Evolutionary conservation across 2,888 invertebrate genomes (phyloP), one percentile per base, ranked within the genome.

Genomic region (Laothoe populi): DNA sequence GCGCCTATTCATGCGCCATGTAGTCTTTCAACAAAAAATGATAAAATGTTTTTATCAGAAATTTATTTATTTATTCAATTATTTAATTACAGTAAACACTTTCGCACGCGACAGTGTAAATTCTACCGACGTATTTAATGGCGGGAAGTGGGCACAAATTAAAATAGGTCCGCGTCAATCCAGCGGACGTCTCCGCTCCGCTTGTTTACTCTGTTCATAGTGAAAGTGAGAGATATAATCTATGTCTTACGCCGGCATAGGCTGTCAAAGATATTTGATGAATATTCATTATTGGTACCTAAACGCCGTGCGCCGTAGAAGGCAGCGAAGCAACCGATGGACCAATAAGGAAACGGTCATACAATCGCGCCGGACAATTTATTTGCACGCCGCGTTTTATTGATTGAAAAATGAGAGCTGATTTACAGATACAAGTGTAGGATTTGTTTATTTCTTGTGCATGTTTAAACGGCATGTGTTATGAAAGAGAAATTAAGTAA

Each of bases 61-160:
- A 31, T 24, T 1, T 57, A 10, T 13, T 38, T 8, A 21, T 21
- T 46, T 49, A 42, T 40, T 19, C 38, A 60, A 49, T 35, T 57
- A 44, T 7, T 44, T 48, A 35, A 60, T 60, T 59, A 61, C 48
- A 40, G 31, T 11, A 40, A 72, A 57, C 67, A 72, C 70, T 80
- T 79, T 57, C 71, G 69, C 48, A 19, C 63, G 0, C 63, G 63
- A 45, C 67, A 68, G 77, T 81, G 70, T 75, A 64, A 62, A 64
- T 64, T 70, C 68, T 69, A 66, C 74, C 74, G 78, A 76, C 78
- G 78, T 78, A 81, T 78, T 82, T 89, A 88, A 88, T 86, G 81
- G 83, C 87, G 87, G 90, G 87, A 88, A 88, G 81, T 81, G 82
- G 80, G 75, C 82, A 84, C 84, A 86, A 85, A 86, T 87, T 86